Percentiles rank a stretch among this genome's conserved stretches.
Conservation (phyloP, 2,888 invertebrate species). For the Drosophila picticornis region DNA sequence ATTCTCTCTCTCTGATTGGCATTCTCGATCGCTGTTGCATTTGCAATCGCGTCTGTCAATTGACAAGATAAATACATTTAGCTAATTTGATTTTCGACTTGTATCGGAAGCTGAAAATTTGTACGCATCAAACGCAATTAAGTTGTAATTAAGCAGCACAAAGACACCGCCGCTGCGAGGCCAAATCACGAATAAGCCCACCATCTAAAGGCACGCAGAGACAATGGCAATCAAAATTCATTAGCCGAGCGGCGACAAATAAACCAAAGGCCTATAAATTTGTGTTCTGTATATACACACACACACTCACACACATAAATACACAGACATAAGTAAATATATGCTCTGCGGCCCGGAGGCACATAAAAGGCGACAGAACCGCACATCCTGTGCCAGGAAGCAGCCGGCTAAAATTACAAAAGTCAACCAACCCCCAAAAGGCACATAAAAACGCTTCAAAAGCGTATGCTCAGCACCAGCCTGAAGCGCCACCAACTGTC, state of each 20-base stretch:
- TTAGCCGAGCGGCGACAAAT: slow-evolving; percentile 77
- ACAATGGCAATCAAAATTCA: slow-evolving; percentile 78
- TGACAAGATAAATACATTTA: slow-evolving; percentile 83
- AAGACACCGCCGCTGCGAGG: slow-evolving; percentile 48
- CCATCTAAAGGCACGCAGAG: slow-evolving; percentile 31
- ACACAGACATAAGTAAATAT: slow-evolving; percentile 59
- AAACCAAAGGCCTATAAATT: slow-evolving; percentile 69
- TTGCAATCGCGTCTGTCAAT: slow-evolving; percentile 74
- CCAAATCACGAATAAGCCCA: slow-evolving; percentile 27
- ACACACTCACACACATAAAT: not conserved
- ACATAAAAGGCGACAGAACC: slow-evolving; percentile 77
- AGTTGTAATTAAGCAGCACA: slow-evolving; percentile 77
- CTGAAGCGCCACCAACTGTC: slow-evolving; percentile 2
- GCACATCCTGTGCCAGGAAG: slow-evolving; percentile 81
- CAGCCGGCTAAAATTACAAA: slow-evolving; percentile 79
- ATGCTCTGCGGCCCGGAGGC: slow-evolving; percentile 37
- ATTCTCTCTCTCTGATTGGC: slow-evolving; percentile 66
- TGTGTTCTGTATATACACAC: slow-evolving; percentile 21
- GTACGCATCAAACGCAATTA: slow-evolving; percentile 78
- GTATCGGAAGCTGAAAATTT: slow-evolving; percentile 72
- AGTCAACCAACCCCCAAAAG: slow-evolving; percentile 74
- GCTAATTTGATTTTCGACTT: slow-evolving; percentile 73
- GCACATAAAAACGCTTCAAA: slow-evolving; percentile 78
- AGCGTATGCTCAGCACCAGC: slow-evolving; percentile 63
- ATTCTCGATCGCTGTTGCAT: slow-evolving; percentile 51